phyloP scores from a whole-genome alignment of 2,113 vertebrate genomes.

The Oenanthe melanoleuca region DNA sequence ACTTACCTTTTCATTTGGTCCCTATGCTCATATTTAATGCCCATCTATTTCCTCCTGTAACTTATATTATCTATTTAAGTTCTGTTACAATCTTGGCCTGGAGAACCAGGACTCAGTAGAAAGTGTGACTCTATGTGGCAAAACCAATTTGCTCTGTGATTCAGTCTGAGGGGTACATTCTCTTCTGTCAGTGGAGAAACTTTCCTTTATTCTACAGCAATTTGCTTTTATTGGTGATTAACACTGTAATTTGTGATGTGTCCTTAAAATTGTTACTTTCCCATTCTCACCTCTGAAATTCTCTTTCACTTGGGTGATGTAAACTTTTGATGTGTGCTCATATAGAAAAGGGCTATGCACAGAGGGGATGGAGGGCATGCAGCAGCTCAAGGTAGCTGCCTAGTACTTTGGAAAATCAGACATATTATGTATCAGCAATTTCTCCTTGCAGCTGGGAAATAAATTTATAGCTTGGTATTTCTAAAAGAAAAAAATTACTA shows the following conservation, averaged over 20 bases:
- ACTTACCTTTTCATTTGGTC: background rate
- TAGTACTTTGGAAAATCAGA: background rate
- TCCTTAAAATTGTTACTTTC: conserved; percentile 9
- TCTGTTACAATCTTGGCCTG: background rate
- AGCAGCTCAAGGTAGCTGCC: background rate
- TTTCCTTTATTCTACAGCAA: background rate
- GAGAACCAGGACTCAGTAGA: background rate
- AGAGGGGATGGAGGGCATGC: background rate
- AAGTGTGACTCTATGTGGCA: background rate
- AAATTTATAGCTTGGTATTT: conserved; percentile 41
- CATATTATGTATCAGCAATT: conserved; percentile 12
- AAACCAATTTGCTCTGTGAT: background rate
- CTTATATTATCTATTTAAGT: background rate
- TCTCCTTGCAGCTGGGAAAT: conserved; percentile 26
- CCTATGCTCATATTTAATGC: background rate
- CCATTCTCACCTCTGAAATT: background rate
- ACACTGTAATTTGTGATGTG: background rate
- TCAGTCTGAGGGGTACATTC: background rate
- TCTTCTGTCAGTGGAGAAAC: background rate
- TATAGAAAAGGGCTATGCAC: background rate
- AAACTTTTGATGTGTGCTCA: background rate
- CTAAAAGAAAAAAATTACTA: conserved; percentile 30
- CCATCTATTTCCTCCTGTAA: background rate
- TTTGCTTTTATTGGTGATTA: conserved; percentile 7
- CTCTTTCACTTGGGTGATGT: background rate